phyloP scores from a whole-genome alignment of 2,797 vertebrate genomes.

The Pelobates cultripes region DNA sequence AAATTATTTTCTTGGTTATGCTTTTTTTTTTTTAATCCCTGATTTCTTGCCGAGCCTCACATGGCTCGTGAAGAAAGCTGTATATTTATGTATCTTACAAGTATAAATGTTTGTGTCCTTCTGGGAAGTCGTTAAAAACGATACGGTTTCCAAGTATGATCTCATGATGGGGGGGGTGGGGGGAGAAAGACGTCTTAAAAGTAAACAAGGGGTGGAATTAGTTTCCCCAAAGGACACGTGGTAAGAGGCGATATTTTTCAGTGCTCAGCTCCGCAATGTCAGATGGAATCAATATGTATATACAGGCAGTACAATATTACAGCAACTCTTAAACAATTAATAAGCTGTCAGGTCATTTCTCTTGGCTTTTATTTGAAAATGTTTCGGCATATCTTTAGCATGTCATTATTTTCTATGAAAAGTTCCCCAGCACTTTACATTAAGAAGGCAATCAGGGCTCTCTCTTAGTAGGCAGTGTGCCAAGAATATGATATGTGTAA shows the following conservation, averaged over 20 bases:
- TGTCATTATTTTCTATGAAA: constrained; percentile 71
- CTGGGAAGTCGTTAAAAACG: constrained; percentile 48
- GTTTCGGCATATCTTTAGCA: constrained; percentile 72
- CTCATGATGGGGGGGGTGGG: constrained; percentile 9
- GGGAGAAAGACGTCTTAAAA: constrained; percentile 48
- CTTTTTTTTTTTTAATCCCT: no score
- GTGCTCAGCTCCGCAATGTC: constrained; percentile 60
- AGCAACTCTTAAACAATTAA: constrained; percentile 69
- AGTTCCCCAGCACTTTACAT: constrained; percentile 56
- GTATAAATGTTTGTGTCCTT: constrained; percentile 35
- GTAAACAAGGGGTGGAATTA: constrained; percentile 58
- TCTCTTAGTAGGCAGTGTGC: constrained; percentile 35
- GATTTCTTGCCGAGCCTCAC: no score
- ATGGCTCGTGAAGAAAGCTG: neutral
- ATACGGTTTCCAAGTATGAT: constrained; percentile 38
- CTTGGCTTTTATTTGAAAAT: constrained; percentile 68
- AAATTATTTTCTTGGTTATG: no score
- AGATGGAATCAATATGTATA: constrained; percentile 65
- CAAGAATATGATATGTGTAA: constrained; percentile 28
- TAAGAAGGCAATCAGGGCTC: constrained; percentile 41
- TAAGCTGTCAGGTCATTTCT: constrained; percentile 66
- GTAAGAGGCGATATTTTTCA: constrained; percentile 58
- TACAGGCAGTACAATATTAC: constrained; percentile 62
- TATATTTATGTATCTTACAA: constrained; percentile 29
- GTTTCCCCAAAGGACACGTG: constrained; percentile 58